Conservation (phyloP, 2,797 vertebrate genomes). For the Tympanoctomys barrerae region DNA sequence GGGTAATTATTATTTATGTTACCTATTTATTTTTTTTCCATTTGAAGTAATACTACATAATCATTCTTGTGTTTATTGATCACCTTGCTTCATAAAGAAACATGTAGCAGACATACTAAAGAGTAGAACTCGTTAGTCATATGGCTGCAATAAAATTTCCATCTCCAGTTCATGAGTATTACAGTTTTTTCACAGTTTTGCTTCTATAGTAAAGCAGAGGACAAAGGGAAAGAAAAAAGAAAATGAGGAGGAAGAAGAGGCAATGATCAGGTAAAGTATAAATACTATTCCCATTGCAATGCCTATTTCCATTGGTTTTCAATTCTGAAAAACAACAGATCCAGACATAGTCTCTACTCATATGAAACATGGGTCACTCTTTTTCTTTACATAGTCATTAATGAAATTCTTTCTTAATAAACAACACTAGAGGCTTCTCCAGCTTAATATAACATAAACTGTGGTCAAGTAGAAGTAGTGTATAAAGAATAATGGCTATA, state of each 20-base stretch:
- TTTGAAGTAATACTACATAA: constrained; percentile 3
- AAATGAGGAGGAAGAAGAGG: not conserved
- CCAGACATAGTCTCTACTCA: accelerated
- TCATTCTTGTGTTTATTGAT: not conserved
- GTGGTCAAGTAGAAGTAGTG: not conserved
- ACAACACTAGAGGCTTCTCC: accelerated
- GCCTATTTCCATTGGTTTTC: not conserved
- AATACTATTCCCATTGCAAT: accelerated
- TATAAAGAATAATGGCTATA: not conserved
- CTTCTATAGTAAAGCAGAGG: not conserved
- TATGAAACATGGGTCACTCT: not conserved
- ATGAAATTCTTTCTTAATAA: accelerated
- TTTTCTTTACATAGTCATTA: accelerated
- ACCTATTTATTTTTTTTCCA: not conserved
- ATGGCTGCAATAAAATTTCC: not conserved
- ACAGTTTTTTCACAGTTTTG: not conserved
- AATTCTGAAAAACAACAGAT: not conserved
- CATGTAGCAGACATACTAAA: not conserved
- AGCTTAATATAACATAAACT: not conserved
- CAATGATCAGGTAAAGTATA: no score
- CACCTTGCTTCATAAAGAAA: not conserved
- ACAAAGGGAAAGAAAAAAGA: not conserved
- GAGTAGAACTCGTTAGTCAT: not conserved
- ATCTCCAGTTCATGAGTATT: not conserved
- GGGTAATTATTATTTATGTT: not conserved